A percentile compares a stretch with the other conserved stretches of the same genome.
phyloP scores from a whole-genome alignment of 2,888 invertebrate species.

The Diaphora mendica region DNA sequence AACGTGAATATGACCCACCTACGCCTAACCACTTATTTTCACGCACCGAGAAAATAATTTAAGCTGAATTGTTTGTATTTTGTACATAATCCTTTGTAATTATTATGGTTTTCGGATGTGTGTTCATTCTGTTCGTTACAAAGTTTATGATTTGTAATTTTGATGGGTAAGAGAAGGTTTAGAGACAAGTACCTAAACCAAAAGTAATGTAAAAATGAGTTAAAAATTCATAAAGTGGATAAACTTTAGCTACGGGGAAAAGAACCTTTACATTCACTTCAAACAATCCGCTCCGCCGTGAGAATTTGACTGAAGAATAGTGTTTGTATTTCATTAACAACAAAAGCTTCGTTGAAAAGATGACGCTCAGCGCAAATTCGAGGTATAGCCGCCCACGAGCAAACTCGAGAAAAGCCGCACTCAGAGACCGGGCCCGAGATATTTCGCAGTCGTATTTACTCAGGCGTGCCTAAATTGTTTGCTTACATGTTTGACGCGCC shows the following conservation, averaged over 20 bases:
- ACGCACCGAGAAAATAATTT: constrained; percentile 26
- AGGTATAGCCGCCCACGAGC: constrained; percentile 74
- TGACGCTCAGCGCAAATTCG: constrained; percentile 80
- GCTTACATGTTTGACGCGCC: constrained; percentile 86
- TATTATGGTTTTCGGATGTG: constrained; percentile 35
- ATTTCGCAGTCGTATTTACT: constrained; percentile 85
- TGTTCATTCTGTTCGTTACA: constrained; percentile 6
- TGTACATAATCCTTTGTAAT: constrained; percentile 39
- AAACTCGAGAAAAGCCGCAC: constrained; percentile 75
- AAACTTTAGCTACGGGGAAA: constrained; percentile 54
- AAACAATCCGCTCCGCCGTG: constrained; percentile 71
- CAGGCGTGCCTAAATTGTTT: constrained; percentile 86
- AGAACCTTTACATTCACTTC: constrained; percentile 67
- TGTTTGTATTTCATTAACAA: constrained; percentile 85
- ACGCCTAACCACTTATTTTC: constrained; percentile 46
- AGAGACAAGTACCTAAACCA: constrained; percentile 26
- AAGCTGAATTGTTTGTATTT: constrained; percentile 38
- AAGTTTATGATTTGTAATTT: not conserved
- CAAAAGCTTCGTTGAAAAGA: constrained; percentile 82
- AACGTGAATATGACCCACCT: constrained; percentile 54
- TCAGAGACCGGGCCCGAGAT: constrained; percentile 78
- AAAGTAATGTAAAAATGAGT: constrained; percentile 38
- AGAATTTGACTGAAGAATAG: constrained; percentile 75
- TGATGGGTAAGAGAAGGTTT: constrained; percentile 12
- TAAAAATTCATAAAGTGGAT: constrained; percentile 44